A percentile compares a stretch with the other conserved stretches of the same genome.
Conservation (phyloP, 1,140 invertebrate species). For the Hermetia illucens region DNA sequence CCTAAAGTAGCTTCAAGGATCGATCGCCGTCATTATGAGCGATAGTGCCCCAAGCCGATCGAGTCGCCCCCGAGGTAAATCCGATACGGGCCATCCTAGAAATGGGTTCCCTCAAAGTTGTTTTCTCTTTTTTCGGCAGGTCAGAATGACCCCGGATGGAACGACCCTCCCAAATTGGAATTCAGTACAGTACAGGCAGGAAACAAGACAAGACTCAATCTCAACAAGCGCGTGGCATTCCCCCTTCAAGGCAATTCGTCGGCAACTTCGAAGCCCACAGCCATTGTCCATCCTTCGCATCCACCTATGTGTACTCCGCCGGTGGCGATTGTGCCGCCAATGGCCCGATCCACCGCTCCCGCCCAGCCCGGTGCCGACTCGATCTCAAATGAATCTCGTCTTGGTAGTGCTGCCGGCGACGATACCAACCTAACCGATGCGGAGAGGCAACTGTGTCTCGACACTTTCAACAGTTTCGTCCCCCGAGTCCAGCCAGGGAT, state of each 20-base stretch:
- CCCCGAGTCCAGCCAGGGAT: slow-evolving; percentile 1
- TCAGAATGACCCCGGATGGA: slow-evolving; percentile 17
- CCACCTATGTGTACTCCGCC: no score
- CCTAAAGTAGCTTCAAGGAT: no score
- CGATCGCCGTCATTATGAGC: no score
- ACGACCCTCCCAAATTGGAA: slow-evolving; percentile 21
- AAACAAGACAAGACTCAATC: slow-evolving; percentile 19
- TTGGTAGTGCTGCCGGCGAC: no score
- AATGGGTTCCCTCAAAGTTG: no score
- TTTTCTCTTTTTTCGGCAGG: no score
- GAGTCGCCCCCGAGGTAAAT: no score
- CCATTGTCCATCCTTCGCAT: slow-evolving; percentile 4
- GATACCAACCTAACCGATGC: background rate
- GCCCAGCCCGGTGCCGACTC: background rate
- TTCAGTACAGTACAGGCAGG: slow-evolving; percentile 8
- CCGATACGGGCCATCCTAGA: no score
- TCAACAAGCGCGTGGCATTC: slow-evolving; percentile 22
- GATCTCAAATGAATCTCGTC: no score
- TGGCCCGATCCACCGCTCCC: slow-evolving; percentile 5
- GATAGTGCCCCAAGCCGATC: no score
- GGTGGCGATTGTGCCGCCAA: slow-evolving; percentile 16
- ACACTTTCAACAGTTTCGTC: slow-evolving; percentile 1
- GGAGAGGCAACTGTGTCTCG: slow-evolving; percentile 1
- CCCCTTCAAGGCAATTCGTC: slow-evolving; percentile 11
- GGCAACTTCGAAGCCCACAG: slow-evolving; percentile 5